These are phyloP conservation scores for Heliconius ismenius DNA, from an alignment of 2,888 invertebrate genomes.

Conservation along the genomic window DNA sequence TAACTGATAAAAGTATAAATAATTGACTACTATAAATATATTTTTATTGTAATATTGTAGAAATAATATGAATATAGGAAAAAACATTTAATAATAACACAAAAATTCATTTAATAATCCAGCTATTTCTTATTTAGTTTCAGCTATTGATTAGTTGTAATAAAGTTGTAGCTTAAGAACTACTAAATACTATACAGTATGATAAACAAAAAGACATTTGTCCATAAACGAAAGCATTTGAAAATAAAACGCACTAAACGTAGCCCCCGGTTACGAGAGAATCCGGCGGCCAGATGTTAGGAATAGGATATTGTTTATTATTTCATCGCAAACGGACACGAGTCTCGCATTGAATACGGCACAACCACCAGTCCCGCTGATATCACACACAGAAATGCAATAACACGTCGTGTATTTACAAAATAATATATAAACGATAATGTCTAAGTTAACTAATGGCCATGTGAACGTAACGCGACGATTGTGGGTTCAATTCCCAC, in stretches of 20 bases:
- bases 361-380: conserved; percentile 21
- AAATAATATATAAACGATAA: background rate
- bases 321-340: conserved; percentile 39
- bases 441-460: background rate
- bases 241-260: conserved; percentile 3
- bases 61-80: background rate
- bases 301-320: conserved; percentile 44
- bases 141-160: background rate
- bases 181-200: background rate
- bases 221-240: conserved; percentile 8
- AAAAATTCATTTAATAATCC: too few relatives aligned
- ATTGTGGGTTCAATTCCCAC: too few relatives aligned
- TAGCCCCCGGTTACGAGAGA: conserved; percentile 28
- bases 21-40: conserved; percentile 1
- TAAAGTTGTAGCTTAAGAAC: too few relatives aligned
- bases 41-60: background rate
- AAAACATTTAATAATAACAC: too few relatives aligned
- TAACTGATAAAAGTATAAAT: conserved; percentile 3
- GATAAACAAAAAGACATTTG: background rate
- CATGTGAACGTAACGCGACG: too few relatives aligned
- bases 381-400: conserved; percentile 19
- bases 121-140: background rate
- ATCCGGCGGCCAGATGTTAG: conserved; percentile 42
- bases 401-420: conserved; percentile 10
- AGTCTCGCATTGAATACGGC: conserved; percentile 26